Evolutionary conservation across 2,113 vertebrate genomes (phyloP).

Genomic region (Martes martes): DNA sequence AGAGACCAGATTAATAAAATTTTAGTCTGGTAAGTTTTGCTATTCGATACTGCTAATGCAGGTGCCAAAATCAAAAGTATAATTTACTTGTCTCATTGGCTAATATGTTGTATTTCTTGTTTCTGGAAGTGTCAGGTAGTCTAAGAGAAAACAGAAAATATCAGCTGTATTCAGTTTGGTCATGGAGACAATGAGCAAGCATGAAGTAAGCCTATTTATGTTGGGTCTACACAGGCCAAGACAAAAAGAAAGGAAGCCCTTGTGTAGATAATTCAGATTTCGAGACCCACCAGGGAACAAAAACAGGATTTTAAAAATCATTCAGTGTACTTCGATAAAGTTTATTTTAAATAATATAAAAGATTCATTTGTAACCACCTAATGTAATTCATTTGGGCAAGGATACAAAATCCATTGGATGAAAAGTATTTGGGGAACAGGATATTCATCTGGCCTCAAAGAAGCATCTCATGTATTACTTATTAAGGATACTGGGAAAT

Average conservation of each 20-base stretch:
- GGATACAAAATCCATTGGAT: not conserved
- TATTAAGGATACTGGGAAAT: not conserved
- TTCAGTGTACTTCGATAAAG: not conserved
- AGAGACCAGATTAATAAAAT: constrained; percentile 33
- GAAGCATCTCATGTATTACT: not conserved
- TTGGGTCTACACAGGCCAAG: not conserved
- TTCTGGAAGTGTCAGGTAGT: not conserved
- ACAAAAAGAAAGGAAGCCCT: constrained; percentile 43
- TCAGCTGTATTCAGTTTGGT: not conserved
- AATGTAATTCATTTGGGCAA: not conserved
- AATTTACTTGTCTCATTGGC: constrained; percentile 17
- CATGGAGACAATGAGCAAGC: constrained; percentile 9
- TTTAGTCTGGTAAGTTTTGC: constrained; percentile 21
- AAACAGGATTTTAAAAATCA: not conserved
- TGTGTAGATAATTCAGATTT: not conserved
- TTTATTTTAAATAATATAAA: constrained; percentile 38
- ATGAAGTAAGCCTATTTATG: constrained; percentile 16
- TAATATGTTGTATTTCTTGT: not conserved
- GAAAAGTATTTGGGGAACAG: not conserved
- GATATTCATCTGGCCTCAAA: not conserved
- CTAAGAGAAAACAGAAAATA: constrained; percentile 41
- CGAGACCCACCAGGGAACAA: not conserved
- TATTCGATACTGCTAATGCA: constrained; percentile 9
- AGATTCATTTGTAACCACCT: not conserved
- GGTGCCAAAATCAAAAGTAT: constrained; percentile 13